phyloP scores from a whole-genome alignment of 2,888 invertebrate species.

The Agrotis exclamationis region DNA sequence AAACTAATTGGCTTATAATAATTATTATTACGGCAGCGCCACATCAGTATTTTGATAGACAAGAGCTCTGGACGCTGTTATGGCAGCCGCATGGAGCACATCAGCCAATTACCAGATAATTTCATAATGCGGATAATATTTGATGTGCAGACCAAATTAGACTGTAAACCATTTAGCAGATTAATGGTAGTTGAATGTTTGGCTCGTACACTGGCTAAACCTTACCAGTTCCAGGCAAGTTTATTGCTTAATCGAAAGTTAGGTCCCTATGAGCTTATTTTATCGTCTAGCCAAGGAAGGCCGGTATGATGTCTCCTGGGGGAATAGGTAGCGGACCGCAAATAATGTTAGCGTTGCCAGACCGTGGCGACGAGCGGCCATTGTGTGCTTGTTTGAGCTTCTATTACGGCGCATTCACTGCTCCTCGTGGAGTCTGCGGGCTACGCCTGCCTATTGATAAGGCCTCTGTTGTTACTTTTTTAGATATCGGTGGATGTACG shows the following conservation, averaged over 20 bases:
- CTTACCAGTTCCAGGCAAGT: slow-evolving; percentile 29
- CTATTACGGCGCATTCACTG: slow-evolving; percentile 67
- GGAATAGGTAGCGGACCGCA: slow-evolving; percentile 85
- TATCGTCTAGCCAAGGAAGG: slow-evolving; percentile 83
- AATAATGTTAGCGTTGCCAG: slow-evolving; percentile 84
- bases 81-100: slow-evolving; percentile 1
- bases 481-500: neutral
- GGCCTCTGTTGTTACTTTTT: slow-evolving; percentile 2
- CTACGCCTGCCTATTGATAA: slow-evolving; percentile 51
- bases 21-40: slow-evolving; percentile 10
- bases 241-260: slow-evolving; percentile 41
- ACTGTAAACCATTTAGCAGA: slow-evolving; percentile 54
- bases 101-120: slow-evolving; percentile 35
- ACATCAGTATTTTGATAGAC: slow-evolving; percentile 27
- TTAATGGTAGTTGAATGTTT: slow-evolving; percentile 39
- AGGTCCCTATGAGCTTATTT: slow-evolving; percentile 62
- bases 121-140: slow-evolving; percentile 34
- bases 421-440: slow-evolving; percentile 49
- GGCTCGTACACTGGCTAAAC: slow-evolving; percentile 4
- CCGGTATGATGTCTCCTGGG: slow-evolving; percentile 78
- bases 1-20: slow-evolving; percentile 25
- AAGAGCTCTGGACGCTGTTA: slow-evolving; percentile 27
- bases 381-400: slow-evolving; percentile 74
- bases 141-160: slow-evolving; percentile 28
- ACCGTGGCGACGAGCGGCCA: slow-evolving; percentile 79